Evolutionary conservation across 1,140 invertebrate genomes (phyloP).

Genomic region (Armadillidium nasatum): DNA sequence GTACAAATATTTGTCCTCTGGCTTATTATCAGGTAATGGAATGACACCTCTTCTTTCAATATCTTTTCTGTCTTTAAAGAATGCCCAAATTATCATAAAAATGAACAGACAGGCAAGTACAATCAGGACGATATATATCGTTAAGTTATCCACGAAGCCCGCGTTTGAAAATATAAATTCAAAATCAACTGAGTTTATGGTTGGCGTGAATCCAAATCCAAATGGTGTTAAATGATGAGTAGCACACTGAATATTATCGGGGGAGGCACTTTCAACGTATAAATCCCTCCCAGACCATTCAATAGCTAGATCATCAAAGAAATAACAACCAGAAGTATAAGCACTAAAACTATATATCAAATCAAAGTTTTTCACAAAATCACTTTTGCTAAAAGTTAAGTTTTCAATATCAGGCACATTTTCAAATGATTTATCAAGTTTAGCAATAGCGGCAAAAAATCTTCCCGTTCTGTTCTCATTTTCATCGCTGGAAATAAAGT

Average conservation of each 20-base stretch:
- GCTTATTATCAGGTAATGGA: constrained; percentile 17
- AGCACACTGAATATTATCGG: constrained; percentile 48
- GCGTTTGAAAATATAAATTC: constrained; percentile 54
- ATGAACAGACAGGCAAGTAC: constrained; percentile 51
- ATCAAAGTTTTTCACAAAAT: constrained; percentile 23
- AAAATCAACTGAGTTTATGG: constrained; percentile 57
- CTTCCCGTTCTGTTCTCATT: constrained; percentile 31
- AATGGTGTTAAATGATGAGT: constrained; percentile 56
- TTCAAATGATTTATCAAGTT: constrained; percentile 2
- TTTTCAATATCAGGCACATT: neutral
- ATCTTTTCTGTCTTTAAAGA: constrained; percentile 25
- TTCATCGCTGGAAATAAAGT: constrained; percentile 17
- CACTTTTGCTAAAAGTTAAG: constrained; percentile 8
- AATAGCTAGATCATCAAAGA: constrained; percentile 20
- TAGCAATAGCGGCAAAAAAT: constrained; percentile 26
- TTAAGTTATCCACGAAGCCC: constrained; percentile 55
- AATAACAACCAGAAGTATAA: constrained; percentile 31
- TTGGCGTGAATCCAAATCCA: constrained; percentile 54
- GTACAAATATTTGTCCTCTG: constrained; percentile 27
- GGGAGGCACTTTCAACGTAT: neutral
- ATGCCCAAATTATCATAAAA: constrained; percentile 24
- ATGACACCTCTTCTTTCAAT: constrained; percentile 13
- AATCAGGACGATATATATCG: constrained; percentile 55
- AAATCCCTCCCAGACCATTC: constrained; percentile 21
- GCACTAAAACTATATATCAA: constrained; percentile 24